Conservation (phyloP, 2,888 invertebrate genomes). For the Rhagonycha lutea region DNA sequence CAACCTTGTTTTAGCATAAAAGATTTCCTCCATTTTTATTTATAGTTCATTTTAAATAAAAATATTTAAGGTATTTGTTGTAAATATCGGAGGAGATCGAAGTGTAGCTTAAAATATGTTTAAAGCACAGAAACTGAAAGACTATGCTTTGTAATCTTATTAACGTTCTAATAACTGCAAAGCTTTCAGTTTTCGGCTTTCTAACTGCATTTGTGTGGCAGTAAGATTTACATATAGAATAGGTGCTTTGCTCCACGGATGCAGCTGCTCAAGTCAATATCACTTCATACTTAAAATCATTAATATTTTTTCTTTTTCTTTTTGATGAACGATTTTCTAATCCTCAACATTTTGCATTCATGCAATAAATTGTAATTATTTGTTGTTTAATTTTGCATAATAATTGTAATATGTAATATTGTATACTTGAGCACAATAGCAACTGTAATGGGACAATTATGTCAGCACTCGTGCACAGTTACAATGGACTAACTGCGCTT, state of each 20-base stretch:
- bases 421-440: constrained; percentile 34
- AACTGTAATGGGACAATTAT: constrained; percentile 48
- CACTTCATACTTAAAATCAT: constrained; percentile 12
- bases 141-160: constrained; percentile 15
- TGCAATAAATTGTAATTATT: constrained; percentile 13
- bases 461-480: constrained; percentile 56
- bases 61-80: neutral
- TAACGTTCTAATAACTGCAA: constrained; percentile 19
- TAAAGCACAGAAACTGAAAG: constrained; percentile 25
- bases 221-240: constrained; percentile 17
- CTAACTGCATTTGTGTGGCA: constrained; percentile 31
- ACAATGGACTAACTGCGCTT: constrained; percentile 58
- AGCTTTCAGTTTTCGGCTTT: constrained; percentile 39
- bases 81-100: constrained; percentile 13
- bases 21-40: constrained; percentile 6
- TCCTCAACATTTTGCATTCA: constrained; percentile 21
- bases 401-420: constrained; percentile 11
- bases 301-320: neutral
- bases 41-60: neutral
- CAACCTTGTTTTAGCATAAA: constrained; percentile 6
- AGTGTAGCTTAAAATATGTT: constrained; percentile 10
- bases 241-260: constrained; percentile 31
- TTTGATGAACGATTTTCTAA: constrained; percentile 5
- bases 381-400: constrained; percentile 13
- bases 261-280: constrained; percentile 32